Percentiles rank a stretch among this genome's conserved stretches.
Conservation (phyloP, 1,140 invertebrate species). For the Lordiphosa stackelbergi region DNA sequence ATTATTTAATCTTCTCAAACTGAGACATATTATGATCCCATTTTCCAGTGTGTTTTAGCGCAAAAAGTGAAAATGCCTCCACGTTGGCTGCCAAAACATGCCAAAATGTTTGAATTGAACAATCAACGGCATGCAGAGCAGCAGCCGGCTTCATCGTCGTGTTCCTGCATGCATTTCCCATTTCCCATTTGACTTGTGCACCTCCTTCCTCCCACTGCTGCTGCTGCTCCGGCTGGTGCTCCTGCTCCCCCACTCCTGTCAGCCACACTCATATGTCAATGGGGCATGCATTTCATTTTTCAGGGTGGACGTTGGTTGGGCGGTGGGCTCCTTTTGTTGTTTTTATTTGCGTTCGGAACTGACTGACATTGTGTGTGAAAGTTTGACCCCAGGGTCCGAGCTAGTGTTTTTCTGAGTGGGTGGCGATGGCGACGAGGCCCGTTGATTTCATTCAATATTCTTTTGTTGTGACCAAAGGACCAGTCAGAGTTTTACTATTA, state of each 20-base stretch:
- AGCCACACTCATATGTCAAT: slow-evolving; percentile 45
- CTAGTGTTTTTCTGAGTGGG: neutral
- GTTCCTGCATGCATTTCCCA: slow-evolving; percentile 40
- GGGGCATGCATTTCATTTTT: slow-evolving; percentile 44
- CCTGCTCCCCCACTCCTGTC: neutral
- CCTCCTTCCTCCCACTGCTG: neutral
- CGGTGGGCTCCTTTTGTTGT: slow-evolving; percentile 16
- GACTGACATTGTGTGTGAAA: slow-evolving; percentile 44
- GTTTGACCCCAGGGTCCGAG: slow-evolving; percentile 20
- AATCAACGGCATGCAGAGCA: slow-evolving; percentile 37
- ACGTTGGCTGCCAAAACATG: slow-evolving; percentile 44
- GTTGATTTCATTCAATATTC: slow-evolving; percentile 24
- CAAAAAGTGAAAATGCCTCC: slow-evolving; percentile 35
- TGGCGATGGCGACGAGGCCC: neutral
- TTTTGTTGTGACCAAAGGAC: slow-evolving; percentile 31
- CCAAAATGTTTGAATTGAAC: slow-evolving; percentile 67
- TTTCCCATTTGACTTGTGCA: slow-evolving; percentile 33
- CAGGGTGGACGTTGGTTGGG: slow-evolving; percentile 1
- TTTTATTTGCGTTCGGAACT: slow-evolving; percentile 39
- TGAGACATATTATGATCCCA: no score
- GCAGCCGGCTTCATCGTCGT: slow-evolving; percentile 1
- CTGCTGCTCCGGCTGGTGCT: neutral
- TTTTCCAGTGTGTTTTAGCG: slow-evolving; percentile 14
- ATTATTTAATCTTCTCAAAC: no score
- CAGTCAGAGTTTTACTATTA: slow-evolving; percentile 25